Evolutionary conservation across 2,888 invertebrate genomes (phyloP), one percentile per base, ranked within the genome.

Genomic region (Anthoptus insignis): DNA sequence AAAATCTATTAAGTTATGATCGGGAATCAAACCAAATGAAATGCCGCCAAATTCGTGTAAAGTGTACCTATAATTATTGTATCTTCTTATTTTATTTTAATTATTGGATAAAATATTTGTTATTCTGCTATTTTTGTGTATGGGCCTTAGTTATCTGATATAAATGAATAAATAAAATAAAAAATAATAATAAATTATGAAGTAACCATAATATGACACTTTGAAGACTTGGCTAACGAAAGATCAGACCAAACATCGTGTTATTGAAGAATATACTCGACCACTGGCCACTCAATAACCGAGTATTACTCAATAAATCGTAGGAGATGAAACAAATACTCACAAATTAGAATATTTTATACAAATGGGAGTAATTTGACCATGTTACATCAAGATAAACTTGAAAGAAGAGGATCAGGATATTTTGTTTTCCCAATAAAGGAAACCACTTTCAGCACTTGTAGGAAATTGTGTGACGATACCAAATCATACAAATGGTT

Each of bases 401-500:
- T 42, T 56, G 16, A 42, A 42, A 22, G 14, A 34, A 34, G 34
- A 58, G 47, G 14, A 52, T 27, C 11, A 6, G 13, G 60, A 42
- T 37, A 16, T 45, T 45, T 22, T 47, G 53, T 53, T 53, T 45
- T 42, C 32, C 13, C 32, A 27, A 34, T 54, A 63, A 63, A 63
- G 27, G 56, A 21, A 63, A 50, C 49, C 39, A 29, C 56, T 57
- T 57, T 57, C 19, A 24, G 37, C 63, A 63, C 54, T 60, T 54
- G 54, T 47, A 34, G 16, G 61, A 13, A 54, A 54, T 61, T 61
- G 61, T 56, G 39, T 57, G 63, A 39, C 49, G 42, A 64, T 52
- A 50, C 49, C 69, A 64, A 64, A 64, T 64, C 64, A 59, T 65
- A 65, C 50, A 77, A 81, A 82, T 81, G 80, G 79, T 79, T 77